Conservation (phyloP, 1,140 invertebrate species). For the Tigriopus japonicus region DNA sequence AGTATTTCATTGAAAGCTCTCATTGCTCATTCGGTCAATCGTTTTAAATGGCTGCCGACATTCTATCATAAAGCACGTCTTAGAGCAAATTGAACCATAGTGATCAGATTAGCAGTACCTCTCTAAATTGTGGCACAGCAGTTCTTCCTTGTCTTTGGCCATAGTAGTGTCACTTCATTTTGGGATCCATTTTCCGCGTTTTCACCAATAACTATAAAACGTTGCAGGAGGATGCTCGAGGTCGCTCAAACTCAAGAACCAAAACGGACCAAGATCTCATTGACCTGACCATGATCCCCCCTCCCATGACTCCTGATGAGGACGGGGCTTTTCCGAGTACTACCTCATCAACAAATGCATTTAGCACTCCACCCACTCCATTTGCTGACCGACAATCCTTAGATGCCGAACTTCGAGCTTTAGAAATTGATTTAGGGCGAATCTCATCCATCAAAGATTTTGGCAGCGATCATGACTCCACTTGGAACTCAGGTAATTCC, state of each 20-base stretch:
- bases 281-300: conserved; percentile 67
- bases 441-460: background rate
- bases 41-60: too few species aligned
- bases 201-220: too few species aligned
- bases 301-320: conserved; percentile 58
- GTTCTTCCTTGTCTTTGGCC: too few species aligned
- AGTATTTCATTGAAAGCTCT: background rate
- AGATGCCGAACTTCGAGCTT: conserved; percentile 22
- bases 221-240: too few species aligned
- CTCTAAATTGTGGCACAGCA: too few species aligned
- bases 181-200: too few species aligned
- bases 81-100: background rate
- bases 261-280: conserved; percentile 71
- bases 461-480: background rate
- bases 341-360: conserved; percentile 30
- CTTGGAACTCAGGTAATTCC: too few species aligned
- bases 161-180: too few species aligned
- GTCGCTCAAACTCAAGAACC: conserved; percentile 26
- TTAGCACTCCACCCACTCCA: conserved; percentile 46
- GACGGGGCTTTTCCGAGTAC: conserved; percentile 13
- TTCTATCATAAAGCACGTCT: background rate
- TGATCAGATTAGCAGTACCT: too few species aligned
- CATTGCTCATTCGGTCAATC: too few species aligned
- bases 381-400: conserved; percentile 38
- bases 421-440: conserved; percentile 16